phyloP scores from a whole-genome alignment of 1,140 invertebrate species.

The Orius insidiosus region DNA sequence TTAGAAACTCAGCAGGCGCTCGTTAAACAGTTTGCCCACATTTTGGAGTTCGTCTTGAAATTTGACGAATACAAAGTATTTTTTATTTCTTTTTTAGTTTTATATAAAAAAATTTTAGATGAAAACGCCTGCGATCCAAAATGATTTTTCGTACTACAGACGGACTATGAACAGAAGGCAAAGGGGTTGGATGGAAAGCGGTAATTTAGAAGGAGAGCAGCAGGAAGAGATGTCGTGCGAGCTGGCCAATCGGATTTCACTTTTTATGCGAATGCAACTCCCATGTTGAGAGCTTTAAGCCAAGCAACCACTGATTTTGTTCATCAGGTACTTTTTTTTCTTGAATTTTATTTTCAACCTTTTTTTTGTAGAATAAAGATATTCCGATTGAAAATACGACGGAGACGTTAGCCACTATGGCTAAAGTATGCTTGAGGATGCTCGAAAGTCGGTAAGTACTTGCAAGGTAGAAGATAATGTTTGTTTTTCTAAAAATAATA shows the following conservation, averaged over 20 bases:
- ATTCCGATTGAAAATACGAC: conserved; percentile 84
- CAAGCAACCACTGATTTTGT: conserved; percentile 82
- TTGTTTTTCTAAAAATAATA: too few relatives aligned
- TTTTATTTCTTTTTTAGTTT: not conserved
- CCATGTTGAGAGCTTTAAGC: conserved; percentile 82
- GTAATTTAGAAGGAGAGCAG: too few relatives aligned
- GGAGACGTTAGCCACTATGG: conserved; percentile 87
- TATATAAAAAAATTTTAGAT: conserved; percentile 49
- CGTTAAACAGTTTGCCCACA: too few relatives aligned
- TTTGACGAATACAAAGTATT: too few relatives aligned
- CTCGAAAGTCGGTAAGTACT: too few relatives aligned
- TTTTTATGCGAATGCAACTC: conserved; percentile 86
- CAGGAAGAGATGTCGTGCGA: conserved; percentile 21
- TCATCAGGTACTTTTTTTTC: conserved; percentile 43
- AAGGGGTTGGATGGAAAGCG: too few relatives aligned
- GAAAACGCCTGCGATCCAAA: conserved; percentile 89
- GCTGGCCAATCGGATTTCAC: conserved; percentile 51
- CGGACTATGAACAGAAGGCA: conserved; percentile 54
- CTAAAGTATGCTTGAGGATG: conserved; percentile 88
- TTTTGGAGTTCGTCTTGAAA: too few relatives aligned
- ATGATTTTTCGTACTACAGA: conserved; percentile 90
- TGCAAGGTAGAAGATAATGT: too few relatives aligned
- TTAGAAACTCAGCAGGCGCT: too few relatives aligned
- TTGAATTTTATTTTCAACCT: too few relatives aligned
- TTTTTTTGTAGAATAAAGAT: conserved; percentile 53